These are phyloP conservation scores for Oligia fasciuncula DNA, from an alignment of 2,888 invertebrate genomes.

Conservation along the genomic window DNA sequence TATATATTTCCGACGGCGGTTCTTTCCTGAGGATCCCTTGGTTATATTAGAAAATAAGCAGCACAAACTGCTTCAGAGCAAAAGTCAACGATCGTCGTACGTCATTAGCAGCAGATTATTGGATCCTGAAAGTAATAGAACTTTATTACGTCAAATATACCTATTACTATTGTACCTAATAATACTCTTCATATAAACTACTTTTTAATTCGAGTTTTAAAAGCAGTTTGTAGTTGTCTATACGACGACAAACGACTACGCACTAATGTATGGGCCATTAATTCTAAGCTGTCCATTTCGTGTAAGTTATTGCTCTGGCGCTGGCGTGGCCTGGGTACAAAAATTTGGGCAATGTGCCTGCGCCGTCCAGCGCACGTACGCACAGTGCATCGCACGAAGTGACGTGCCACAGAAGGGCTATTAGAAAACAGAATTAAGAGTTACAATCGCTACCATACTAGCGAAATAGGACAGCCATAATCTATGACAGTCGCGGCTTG, in stretches of 20 bases:
- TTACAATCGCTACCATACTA: not conserved
- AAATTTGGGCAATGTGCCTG: constrained; percentile 47
- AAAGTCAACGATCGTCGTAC: not conserved
- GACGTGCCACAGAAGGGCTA: constrained; percentile 26
- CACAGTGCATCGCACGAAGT: constrained; percentile 24
- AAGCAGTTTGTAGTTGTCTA: not conserved
- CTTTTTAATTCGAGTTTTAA: not conserved
- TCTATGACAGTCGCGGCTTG: not conserved
- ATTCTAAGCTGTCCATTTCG: constrained; percentile 27
- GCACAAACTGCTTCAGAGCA: not conserved
- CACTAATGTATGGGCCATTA: constrained; percentile 6
- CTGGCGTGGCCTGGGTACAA: constrained; percentile 19
- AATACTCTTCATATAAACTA: not conserved
- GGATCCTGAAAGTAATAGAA: not conserved
- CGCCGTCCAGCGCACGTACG: constrained; percentile 57
- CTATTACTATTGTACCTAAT: not conserved
- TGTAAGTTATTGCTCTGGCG: constrained; percentile 40
- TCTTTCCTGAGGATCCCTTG: not conserved
- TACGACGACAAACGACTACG: not conserved
- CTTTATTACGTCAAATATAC: not conserved
- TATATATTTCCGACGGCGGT: not conserved
- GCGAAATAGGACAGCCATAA: not conserved
- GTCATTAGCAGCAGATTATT: too few species aligned
- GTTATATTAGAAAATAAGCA: not conserved
- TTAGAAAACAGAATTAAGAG: not conserved